Evolutionary conservation across 2,888 invertebrate species (phyloP), one percentile per base, ranked within the genome.

Genomic region (Leptogaster cylindrica): DNA sequence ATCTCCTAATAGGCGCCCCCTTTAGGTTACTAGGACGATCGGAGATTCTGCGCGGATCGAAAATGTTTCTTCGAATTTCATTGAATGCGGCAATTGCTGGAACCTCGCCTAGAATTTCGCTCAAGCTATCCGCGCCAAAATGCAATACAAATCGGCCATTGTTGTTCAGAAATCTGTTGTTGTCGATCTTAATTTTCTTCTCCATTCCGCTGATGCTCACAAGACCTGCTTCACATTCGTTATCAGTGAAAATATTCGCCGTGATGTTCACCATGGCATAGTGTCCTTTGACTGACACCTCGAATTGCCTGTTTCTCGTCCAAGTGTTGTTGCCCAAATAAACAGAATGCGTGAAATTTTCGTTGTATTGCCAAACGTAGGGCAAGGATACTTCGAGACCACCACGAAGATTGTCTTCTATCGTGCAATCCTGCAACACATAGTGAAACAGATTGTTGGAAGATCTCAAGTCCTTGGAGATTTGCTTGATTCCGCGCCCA

Each of bases 381-480:
- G 99, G 99, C 33, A 99, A 81, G 8, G 89, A 87, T 3, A 98
- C 85, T 75, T 93, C 89, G 72, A 99, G 89, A 1, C 98, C 98
- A 8, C 95, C 94, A 23, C 86, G 86, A 68, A 84, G 84, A 76
- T 97, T 98, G 71, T 92, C 86, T 77, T 93, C 92, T 70, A 99
- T 87, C 0, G 90, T 88, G 68, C 92, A 92, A 75, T 94, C 92
- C 78, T 92, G 91, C 51, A 97, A 80, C 23, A 92, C 85, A 86
- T 98, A 99, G 77, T 97, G 95, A 83, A 96, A 99, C 1, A 99
- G 84, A 82, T 99, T 99, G 76, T 98, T 98, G 0, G 97, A 96
- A 70, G 95, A 92, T 73, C 96, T 88, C 73, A 98, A 87, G 80
- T 99, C 96, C 75, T 95, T 88, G 44, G 95, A 94, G 74, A 93